Base-by-base conservation (phyloP, 2,797 vertebrate genomes). In the Siniperca scherzeri region DNA sequence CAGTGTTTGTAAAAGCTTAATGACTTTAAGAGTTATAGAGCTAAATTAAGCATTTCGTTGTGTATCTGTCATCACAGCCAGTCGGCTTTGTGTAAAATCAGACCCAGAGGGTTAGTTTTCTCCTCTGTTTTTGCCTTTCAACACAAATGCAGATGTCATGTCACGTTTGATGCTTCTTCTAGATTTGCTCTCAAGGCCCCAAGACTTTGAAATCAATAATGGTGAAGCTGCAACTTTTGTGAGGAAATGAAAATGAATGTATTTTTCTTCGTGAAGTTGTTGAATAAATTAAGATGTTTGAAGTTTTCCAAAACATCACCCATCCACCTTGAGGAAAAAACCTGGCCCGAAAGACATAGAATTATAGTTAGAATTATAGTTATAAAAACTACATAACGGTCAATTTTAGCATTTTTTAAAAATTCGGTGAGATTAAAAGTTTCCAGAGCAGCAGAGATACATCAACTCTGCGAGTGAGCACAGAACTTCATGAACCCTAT, bases 1-100 rank as follows among this genome's bases (percentile, higher is more conserved):
- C 13, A 13, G 19, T 55, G 42, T 72, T 76, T 8, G 44, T 50
- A 55, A 71, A 71, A 59, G 17, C 62, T 44, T 56, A 74, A 73
- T 50, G 17, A 8, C 38, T 48, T 16, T 27, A 40, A 50, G 13
- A 44, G 7, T 72, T 53, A 25, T 19, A 4, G 7, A 59, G 59
- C n/a, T 40, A 14, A 52, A 62, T 66, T 16, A 40, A n/a, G 19
- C n/a, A 53, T 77, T 68, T 80, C 33, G 25, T 30, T 13, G 13
- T 30, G 36, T 62, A n/a, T n/a, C 36, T 40, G 36, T 40, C 21
- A 61, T n/a, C 36, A 62, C 19, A 38, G 33, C n/a, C 53, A 25
- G n/a, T 25, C 53, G 5, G 3, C 53, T 25, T n/a, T 56, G 53
- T 13, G 12, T 17, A 59, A 59, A 59, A 30, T 8, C 13, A 4